Evolutionary conservation across 2,113 vertebrate genomes (phyloP).

Genomic region (Larimichthys polyactis): DNA sequence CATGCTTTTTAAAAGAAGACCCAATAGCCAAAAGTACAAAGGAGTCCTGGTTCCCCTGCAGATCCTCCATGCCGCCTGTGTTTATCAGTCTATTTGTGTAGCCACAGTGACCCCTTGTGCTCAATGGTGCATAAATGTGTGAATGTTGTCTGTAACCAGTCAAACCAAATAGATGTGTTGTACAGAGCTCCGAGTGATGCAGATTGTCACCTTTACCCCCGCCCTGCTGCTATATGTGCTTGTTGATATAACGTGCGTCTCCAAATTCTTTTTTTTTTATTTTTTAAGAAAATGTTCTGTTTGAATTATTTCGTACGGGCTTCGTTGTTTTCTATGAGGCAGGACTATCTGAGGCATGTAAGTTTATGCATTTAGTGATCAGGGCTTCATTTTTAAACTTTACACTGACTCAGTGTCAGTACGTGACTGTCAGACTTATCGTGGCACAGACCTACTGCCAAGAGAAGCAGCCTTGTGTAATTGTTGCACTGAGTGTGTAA

Average conservation of each 20-base stretch:
- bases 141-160: slow-evolving; percentile 83
- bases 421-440: slow-evolving; percentile 44
- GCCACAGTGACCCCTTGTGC: slow-evolving; percentile 82
- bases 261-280: slow-evolving; percentile 19
- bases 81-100: slow-evolving; percentile 71
- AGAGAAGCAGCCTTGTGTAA: slow-evolving; percentile 41
- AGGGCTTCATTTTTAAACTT: slow-evolving; percentile 53
- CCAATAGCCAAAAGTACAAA: slow-evolving; percentile 51
- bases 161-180: slow-evolving; percentile 81
- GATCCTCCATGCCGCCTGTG: slow-evolving; percentile 66
- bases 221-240: slow-evolving; percentile 77
- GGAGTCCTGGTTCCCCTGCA: slow-evolving; percentile 54
- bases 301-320: slow-evolving; percentile 23
- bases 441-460: slow-evolving; percentile 32
- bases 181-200: slow-evolving; percentile 77
- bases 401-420: slow-evolving; percentile 55
- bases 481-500: slow-evolving; percentile 63
- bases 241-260: slow-evolving; percentile 66
- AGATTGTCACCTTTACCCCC: slow-evolving; percentile 52
- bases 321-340: slow-evolving; percentile 21
- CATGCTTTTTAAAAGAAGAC: slow-evolving; percentile 57
- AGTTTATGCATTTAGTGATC: slow-evolving; percentile 45
- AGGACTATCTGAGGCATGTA: slow-evolving; percentile 38
- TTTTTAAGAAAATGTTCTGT: slow-evolving; percentile 10
- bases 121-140: slow-evolving; percentile 81